Base-by-base conservation (phyloP, 37 sponge, comb jelly and placozoan species). In the Aplysina aerophoba region DNA sequence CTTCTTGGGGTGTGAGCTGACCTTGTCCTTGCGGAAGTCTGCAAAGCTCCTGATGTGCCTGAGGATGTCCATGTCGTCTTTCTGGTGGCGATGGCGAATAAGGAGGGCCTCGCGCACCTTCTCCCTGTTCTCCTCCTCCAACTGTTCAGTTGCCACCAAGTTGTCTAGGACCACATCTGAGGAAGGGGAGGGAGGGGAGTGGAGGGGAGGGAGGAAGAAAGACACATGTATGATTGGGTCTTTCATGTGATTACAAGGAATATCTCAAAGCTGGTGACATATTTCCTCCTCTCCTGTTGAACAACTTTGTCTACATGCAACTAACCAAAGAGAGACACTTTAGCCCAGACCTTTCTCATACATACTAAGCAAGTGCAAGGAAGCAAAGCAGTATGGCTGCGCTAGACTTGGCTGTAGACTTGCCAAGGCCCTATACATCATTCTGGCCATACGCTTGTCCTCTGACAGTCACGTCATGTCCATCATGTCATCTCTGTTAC, bases 101-200 rank as follows among this genome's bases (percentile, higher is more conserved):
- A 91, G 91, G 19, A 96, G 90, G 15, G 94, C 96, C 12, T 58
- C 83, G 20, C 79, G 55, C 21, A 96, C 91, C 73, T 71, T 86
- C 30, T 91, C 88, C 64, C 92, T 68, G 54, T 74, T 41, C 27
- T 83, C 68, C 59, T 80, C 86, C 83, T 91, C 88, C 4, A 94
- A 85, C 65, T 88, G 88, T 30, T 72, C 61, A 39, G 75, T 82
- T 15, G 80, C 33, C 41, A 93, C 92, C 79, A 96, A 68, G 59
- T 91, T 87, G 62, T 96, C 90, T 37, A 93, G 57, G 19, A 96
- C 89, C 37, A 77, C 17, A 71, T 91, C 92, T 95, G 59, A 3
- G 3, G 55, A 33, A 22, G 20, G 37, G 73, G 5, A 34, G 62
- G 36, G 17, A 55, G n/a, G 80, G 24, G 28, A 30, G 20, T 6